These are phyloP conservation scores for Chloebia gouldiae DNA, from an alignment of 2,113 vertebrate genomes.

Conservation along the genomic window DNA sequence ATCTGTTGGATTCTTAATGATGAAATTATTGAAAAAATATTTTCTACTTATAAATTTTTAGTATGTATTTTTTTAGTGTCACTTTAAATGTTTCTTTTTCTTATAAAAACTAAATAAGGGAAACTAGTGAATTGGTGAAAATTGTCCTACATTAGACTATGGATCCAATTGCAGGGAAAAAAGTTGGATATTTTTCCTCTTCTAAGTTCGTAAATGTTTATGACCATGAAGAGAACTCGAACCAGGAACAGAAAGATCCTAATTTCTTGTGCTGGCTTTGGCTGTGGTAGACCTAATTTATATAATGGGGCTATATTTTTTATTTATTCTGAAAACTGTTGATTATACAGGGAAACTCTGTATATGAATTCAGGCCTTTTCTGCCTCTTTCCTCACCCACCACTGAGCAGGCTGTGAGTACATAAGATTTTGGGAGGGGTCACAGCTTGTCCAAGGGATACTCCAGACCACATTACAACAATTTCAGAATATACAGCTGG, in stretches of 20 bases:
- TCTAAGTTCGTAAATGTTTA: background rate
- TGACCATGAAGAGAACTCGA: background rate
- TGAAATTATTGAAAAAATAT: background rate
- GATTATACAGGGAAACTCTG: background rate
- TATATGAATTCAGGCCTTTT: background rate
- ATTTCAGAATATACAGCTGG: background rate
- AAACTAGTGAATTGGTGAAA: background rate
- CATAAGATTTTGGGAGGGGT: too few species aligned
- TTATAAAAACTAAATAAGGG: background rate
- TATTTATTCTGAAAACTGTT: background rate
- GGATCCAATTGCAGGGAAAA: background rate
- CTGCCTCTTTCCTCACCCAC: background rate
- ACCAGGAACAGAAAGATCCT: background rate
- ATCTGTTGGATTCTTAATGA: background rate
- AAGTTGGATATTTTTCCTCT: background rate
- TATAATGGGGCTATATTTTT: background rate
- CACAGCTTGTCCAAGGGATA: background rate
- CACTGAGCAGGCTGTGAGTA: background rate
- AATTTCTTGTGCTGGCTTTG: background rate
- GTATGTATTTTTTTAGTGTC: background rate
- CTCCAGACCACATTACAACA: background rate
- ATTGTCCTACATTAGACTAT: background rate
- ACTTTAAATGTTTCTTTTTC: background rate
- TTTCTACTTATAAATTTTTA: background rate
- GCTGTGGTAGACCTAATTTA: background rate